Conservation (phyloP, 2,113 vertebrate genomes). For the Platichthys flesus region DNA sequence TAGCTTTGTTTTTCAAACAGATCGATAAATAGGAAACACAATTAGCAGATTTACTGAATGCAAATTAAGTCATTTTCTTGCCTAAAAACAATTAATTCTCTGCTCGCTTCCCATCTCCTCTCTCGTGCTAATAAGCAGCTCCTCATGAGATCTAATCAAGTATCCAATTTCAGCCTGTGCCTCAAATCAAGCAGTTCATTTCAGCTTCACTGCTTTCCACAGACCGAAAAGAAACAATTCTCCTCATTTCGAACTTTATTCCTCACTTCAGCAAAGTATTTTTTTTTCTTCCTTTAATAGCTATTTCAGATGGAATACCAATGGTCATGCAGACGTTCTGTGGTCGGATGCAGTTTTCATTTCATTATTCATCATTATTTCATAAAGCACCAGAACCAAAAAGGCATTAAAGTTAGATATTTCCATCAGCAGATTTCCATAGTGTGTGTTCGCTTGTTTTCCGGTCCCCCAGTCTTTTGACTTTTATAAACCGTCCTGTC, state of each 20-base stretch:
- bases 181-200: slow-evolving; percentile 34
- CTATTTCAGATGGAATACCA: slow-evolving; percentile 12
- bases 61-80: background rate
- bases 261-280: background rate
- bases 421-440: slow-evolving; percentile 38
- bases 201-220: slow-evolving; percentile 5
- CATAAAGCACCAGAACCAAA: slow-evolving; percentile 7
- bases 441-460: slow-evolving; percentile 9
- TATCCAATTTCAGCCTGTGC: slow-evolving; percentile 25
- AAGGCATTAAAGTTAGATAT: background rate
- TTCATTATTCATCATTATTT: slow-evolving; percentile 2
- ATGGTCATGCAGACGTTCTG: background rate
- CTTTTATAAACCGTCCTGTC: slow-evolving; percentile 11
- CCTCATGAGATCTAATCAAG: slow-evolving; percentile 40
- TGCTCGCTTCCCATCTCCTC: background rate
- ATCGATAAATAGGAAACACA: slow-evolving; percentile 7
- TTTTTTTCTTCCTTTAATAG: background rate
- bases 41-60: background rate
- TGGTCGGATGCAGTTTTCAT: slow-evolving; percentile 4
- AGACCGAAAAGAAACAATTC: background rate
- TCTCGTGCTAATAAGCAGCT: slow-evolving; percentile 7
- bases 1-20: background rate
- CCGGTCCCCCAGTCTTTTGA: slow-evolving; percentile 14
- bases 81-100: slow-evolving; percentile 16
- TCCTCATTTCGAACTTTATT: slow-evolving; percentile 9